Conservation (phyloP, 1,140 invertebrate species). For the Antheraea mylitta region DNA sequence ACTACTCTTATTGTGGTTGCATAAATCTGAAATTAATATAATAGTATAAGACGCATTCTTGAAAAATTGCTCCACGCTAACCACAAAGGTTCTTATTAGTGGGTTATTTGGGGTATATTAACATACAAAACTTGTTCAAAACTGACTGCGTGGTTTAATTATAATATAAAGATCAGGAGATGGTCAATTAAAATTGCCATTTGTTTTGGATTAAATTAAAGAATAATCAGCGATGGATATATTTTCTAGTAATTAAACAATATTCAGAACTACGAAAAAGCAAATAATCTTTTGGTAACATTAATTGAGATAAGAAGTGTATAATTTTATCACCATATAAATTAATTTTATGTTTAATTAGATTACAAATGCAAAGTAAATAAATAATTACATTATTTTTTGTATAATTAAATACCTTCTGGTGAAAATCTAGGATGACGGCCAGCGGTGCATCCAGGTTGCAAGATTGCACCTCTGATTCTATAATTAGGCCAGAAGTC, state of each 20-base stretch:
- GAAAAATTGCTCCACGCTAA: no score
- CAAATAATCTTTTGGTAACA: neutral
- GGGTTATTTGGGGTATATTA: no score
- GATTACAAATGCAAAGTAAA: neutral
- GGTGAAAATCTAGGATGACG: conserved; percentile 38
- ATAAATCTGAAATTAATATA: conserved; percentile 52
- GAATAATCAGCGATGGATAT: no score
- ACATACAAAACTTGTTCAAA: no score
- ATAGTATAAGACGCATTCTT: no score
- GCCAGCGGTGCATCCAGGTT: conserved; percentile 50
- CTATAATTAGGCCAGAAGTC: conserved; percentile 68
- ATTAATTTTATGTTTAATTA: neutral
- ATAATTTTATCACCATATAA: neutral
- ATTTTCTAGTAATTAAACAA: no score
- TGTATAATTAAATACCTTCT: conserved; percentile 35
- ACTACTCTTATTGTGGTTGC: conserved; percentile 62
- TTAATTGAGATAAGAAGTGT: neutral
- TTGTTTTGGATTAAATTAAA: no score
- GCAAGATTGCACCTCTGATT: conserved; percentile 31
- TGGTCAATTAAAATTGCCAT: no score
- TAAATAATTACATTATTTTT: neutral
- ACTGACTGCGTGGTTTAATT: no score
- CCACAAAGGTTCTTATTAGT: no score
- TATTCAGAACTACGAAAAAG: no score
- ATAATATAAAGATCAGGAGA: no score